A percentile compares a stretch with the other conserved stretches of the same genome.
These are phyloP conservation scores for Amblyjoppa proteus DNA, from an alignment of 2,888 invertebrate species.

Conservation along the genomic window DNA sequence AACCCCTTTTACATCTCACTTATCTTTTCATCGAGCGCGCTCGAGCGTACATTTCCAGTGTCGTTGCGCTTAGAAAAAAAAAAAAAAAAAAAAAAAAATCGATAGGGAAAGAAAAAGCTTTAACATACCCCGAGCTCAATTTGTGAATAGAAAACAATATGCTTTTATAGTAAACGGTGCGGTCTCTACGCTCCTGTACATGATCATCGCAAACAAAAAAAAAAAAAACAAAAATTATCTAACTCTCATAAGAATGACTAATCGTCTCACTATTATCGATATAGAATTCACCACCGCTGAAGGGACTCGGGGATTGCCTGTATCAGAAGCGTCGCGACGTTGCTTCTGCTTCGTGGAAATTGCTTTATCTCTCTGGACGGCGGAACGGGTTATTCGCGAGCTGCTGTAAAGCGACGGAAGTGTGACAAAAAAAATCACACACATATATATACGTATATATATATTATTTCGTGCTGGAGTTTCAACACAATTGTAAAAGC, in stretches of 20 bases:
- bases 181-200: background rate
- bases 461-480: background rate
- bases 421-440: background rate
- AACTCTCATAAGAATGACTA: slow-evolving; percentile 29
- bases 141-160: slow-evolving; percentile 3
- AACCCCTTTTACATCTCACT: background rate
- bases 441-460: background rate
- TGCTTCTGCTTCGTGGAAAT: background rate
- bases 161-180: background rate
- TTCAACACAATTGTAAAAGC: slow-evolving; percentile 1
- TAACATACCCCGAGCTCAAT: background rate
- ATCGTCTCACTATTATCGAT: slow-evolving; percentile 52
- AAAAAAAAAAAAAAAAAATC: background rate
- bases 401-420: background rate
- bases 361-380: slow-evolving; percentile 19
- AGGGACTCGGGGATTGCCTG: slow-evolving; percentile 20
- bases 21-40: background rate
- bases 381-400: background rate
- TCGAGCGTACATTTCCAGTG: background rate
- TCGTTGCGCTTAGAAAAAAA: slow-evolving; percentile 2
- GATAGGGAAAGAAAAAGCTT: background rate
- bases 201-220: background rate
- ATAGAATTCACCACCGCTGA: slow-evolving; percentile 31
- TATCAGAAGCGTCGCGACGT: slow-evolving; percentile 13
- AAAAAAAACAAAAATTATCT: slow-evolving; percentile 2